Base-by-base conservation (phyloP, 1,140 invertebrate species). In the Anastatus disparis region DNA sequence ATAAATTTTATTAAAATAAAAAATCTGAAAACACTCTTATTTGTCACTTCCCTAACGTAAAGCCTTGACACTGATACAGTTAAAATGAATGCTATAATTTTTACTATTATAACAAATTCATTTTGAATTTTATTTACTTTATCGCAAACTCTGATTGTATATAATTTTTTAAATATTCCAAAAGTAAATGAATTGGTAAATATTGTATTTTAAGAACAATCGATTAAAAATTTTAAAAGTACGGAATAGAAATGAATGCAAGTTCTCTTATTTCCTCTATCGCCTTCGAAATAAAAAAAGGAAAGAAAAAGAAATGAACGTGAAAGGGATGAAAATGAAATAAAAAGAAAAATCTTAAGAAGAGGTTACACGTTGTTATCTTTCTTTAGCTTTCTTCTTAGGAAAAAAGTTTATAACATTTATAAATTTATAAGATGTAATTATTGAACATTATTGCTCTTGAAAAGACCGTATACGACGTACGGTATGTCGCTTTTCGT, bases 371-470 rank as follows among this genome's bases (percentile, higher is more conserved):
- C 59, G 76, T 80, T 83, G 80, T 82, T 82, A 83, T 77, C 46
- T 79, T 81, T 80, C 79, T 76, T 78, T 71, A 66, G 44, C 55
- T 80, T 72, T 77, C 65, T 76, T 75, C 75, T 69, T 76, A 75
- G 74, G 70, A 77, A 77, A n/a, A 78, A 74, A 74, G 67, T 81
- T 81, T 81, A 77, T 81, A 82, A 83, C 78, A 82, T 83, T 84
- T 81, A 84, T 83, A 84, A 83, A 84, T 83, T 84, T 83, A 76
- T 83, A 84, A 83, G 76, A 74, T 82, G 79, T 84, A 82, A 82
- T 82, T 82, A 83, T 75, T 75, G 70, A 76, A 81, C 78, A 77
- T 81, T 72, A 80, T 79, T 78, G 76, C 75, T 79, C 68, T 77
- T 76, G 73, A 75, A 75, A 72, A 65, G 74, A 59, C 48, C 46